Percentiles rank a stretch among this genome's conserved stretches.
Conservation (phyloP, 2,797 vertebrate genomes). For the Sarcophilus harrisii region DNA sequence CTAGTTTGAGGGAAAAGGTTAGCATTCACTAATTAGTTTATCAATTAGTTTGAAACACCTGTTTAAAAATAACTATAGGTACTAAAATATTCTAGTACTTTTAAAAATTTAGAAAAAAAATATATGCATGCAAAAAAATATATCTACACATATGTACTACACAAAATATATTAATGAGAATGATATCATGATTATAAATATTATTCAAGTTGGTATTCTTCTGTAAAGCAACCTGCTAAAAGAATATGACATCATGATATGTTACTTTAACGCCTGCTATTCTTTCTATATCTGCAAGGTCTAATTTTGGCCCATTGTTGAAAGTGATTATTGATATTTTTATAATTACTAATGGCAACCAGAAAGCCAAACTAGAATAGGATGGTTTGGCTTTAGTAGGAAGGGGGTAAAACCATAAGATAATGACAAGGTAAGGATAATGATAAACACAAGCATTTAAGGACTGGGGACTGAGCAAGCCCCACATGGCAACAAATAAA, state of each 20-base stretch:
- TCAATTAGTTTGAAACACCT: neutral
- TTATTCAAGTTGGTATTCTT: conserved; percentile 4
- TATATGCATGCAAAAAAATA: neutral
- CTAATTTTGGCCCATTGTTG: neutral
- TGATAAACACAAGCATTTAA: neutral
- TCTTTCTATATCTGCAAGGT: neutral
- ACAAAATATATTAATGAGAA: conserved; percentile 41
- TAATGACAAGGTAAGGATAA: neutral
- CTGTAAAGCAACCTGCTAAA: conserved; percentile 13
- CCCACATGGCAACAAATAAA: neutral
- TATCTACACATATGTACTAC: neutral
- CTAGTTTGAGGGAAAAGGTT: conserved; percentile 16
- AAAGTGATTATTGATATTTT: neutral
- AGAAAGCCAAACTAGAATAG: conserved; percentile 29
- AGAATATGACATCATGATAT: conserved; percentile 4
- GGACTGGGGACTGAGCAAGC: neutral
- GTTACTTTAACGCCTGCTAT: conserved; percentile 12
- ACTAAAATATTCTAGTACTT: neutral
- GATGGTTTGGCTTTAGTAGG: neutral
- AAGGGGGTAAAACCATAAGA: neutral
- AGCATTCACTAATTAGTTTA: conserved; percentile 9
- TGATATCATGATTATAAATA: neutral
- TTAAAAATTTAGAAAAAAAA: neutral
- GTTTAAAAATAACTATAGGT: neutral
- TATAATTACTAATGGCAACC: neutral